Evolutionary conservation across 2,113 vertebrate species (phyloP), one percentile per base, ranked within the genome.

Genomic region (Lipophrys pholis): DNA sequence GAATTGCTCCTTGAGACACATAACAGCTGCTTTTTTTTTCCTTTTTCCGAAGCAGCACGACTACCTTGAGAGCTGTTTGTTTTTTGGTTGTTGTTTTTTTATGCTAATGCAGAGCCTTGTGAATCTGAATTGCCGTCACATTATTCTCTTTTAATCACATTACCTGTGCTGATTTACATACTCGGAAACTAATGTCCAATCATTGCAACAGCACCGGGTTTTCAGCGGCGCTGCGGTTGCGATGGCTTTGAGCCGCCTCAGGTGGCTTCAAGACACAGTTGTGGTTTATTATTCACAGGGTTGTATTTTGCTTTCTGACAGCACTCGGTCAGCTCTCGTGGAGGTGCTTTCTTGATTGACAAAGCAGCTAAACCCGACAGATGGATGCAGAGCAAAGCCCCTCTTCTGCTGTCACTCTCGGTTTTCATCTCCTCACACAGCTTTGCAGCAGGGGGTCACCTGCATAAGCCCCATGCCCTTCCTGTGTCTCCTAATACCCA

Each of bases 1-100:
- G 65, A 85, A 77, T 87, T 74, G 64, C 67, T 78, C 69, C 64
- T 65, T 67, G 76, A 80, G 65, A 61, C 56, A 76, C 64, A 43
- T 46, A 69, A 73, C 42, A 38, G 35, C 63, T 60, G 66, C 67
- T 69, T 52, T 55, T 55, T 54, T 73, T 17, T 30, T 30, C 21
- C 21, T 30, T 30, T 30, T 30, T 4, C 21, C 21, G 30, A 51
- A 69, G 70, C 16, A 1, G 15, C 42, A 8, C 14, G 58, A 69
- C 58, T 49, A 50, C 7, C 57, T 55, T 55, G 56, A 78, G 67
- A 70, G 76, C 39, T 7, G 6, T 15, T 59, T 10, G 21, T 6
- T 14, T 16, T 2, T 30, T 30, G 2, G 21, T 30, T n/a, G n/a
- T n/a, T n/a, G n/a, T 30, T 30, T 2, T 30, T 74, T 58, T 6